phyloP scores from a whole-genome alignment of 2,797 vertebrate genomes.

The Ficedula albicollis region DNA sequence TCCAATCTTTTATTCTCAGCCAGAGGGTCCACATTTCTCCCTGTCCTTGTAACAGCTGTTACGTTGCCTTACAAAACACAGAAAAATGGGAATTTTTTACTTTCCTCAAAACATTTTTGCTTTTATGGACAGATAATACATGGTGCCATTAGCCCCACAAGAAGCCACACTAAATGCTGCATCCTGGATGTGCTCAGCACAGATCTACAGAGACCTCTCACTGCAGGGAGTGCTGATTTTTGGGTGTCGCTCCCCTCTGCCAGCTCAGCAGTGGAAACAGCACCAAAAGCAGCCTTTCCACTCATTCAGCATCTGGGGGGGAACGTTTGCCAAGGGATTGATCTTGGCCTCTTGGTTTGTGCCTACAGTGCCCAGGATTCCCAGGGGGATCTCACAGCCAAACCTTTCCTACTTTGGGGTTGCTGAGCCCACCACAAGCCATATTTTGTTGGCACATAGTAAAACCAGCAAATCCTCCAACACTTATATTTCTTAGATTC shows the following conservation, averaged over 20 bases:
- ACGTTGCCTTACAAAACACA: rapidly evolving
- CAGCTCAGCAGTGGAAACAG: neutral
- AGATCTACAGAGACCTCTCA: neutral
- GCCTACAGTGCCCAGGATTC: neutral
- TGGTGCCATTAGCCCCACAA: neutral
- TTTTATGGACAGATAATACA: neutral
- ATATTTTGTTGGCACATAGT: neutral
- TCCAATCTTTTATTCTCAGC: neutral
- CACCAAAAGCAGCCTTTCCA: neutral
- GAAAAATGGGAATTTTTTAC: neutral
- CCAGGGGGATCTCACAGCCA: neutral
- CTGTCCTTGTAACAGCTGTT: neutral
- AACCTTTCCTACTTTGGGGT: neutral
- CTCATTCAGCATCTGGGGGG: neutral
- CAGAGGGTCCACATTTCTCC: neutral
- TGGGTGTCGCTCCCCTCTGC: neutral
- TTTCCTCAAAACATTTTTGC: neutral
- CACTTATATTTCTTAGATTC: neutral
- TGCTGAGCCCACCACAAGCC: neutral
- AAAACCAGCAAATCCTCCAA: neutral
- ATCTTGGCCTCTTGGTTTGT: neutral
- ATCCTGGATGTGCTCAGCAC: neutral
- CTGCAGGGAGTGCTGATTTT: neutral
- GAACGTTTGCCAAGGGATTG: neutral
- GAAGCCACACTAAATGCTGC: neutral